Conservation (phyloP, 2,113 vertebrate genomes). For the Rhea pennata region DNA sequence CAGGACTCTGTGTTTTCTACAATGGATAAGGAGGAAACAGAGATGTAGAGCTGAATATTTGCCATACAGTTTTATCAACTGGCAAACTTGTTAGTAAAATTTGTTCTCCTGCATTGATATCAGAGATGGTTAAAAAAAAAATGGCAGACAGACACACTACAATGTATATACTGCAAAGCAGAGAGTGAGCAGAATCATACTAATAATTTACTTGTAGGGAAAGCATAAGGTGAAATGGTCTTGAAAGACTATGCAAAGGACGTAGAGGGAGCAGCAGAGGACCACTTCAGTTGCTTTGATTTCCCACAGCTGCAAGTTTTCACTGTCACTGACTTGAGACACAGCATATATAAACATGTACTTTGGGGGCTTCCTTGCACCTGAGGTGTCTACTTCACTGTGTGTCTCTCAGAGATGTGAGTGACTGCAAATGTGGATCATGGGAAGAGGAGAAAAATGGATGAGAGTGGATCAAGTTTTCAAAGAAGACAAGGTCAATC, state of each 20-base stretch:
- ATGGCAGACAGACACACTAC: not conserved
- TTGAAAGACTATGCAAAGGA: not conserved
- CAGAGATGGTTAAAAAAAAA: not conserved
- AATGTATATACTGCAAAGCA: not conserved
- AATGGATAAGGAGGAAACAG: not conserved
- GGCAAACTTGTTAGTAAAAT: not conserved
- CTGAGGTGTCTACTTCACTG: not conserved
- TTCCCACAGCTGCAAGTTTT: not conserved
- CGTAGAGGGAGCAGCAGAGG: not conserved
- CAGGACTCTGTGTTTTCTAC: not conserved
- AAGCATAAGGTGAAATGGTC: not conserved
- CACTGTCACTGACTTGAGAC: not conserved
- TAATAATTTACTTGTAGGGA: not conserved
- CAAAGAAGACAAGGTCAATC: conserved; percentile 28
- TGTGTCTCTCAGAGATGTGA: not conserved
- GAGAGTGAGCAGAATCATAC: not conserved
- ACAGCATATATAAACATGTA: not conserved
- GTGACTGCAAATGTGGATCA: not conserved
- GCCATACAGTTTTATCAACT: not conserved
- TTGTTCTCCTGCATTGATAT: not conserved
- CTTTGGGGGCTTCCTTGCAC: not conserved
- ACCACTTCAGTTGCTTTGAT: not conserved
- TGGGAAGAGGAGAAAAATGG: conserved; percentile 1
- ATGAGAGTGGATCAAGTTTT: conserved; percentile 12
- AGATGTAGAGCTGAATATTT: not conserved